Evolutionary conservation across 2,888 invertebrate species (phyloP), one percentile per base, ranked within the genome.

Genomic region (Ophion costatus): DNA sequence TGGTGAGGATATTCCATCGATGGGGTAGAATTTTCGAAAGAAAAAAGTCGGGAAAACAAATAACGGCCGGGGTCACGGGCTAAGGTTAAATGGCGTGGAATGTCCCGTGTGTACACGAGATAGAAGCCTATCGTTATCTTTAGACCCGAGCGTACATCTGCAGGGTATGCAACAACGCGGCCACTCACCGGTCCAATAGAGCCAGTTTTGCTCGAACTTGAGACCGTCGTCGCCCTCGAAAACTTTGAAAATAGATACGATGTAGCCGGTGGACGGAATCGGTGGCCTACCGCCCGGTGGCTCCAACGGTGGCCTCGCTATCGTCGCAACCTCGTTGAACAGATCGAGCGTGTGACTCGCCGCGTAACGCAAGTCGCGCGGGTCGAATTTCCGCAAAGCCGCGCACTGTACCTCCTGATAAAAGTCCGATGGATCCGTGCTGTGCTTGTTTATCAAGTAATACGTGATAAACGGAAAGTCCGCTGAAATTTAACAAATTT

Each of bases 181-280:
- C 57, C 33, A 63, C 88, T 86, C 90, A 95, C 95, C 95, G 38
- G 98, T 98, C 98, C 98, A 98, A 92, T 98, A 98, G 22, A 98
- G 95, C 98, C 98, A 98, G 94, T 98, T 98, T 90, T 97, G 96
- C 94, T 98, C 98, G 93, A 98, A 97, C 87, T 97, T 96, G 91
- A 98, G 98, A 75, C 98, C 96, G 94, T 98, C 98, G 92, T 98
- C 98, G 57, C 98, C 98, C 94, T 98, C 98, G 94, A 98, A 98
- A 29, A 98, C 98, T 95, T 98, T 98, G 94, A 98, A 98, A 91
- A 98, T 98, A 90, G 98, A 98, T 89, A 98, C 97, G 92, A 98
- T 98, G 93, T 97, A 98, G 71, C 98, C 98, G 38, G 98, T 98
- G 87, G 96, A 95, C 83, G 97, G 95, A 80, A 97, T 96, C 91